Evolutionary conservation across 2,888 invertebrate genomes (phyloP).

Genomic region (Cerastis leucographa): DNA sequence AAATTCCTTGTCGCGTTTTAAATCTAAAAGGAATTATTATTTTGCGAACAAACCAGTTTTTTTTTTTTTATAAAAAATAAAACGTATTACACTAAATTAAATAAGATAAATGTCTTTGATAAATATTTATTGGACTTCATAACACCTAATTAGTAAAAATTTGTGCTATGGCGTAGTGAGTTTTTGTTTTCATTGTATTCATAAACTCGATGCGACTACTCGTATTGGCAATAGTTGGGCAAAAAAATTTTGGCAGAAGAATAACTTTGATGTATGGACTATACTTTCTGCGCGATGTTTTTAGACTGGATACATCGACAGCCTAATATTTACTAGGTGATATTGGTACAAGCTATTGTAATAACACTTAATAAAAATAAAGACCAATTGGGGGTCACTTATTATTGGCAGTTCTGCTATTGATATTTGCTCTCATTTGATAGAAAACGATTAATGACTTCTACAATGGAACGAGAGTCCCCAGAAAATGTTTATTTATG

Average conservation of each 20-base stretch:
- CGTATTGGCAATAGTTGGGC: too few species aligned
- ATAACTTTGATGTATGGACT: neutral
- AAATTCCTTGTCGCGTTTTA: constrained; percentile 56
- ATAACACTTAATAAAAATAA: neutral
- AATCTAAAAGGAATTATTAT: constrained; percentile 50
- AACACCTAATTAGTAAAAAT: constrained; percentile 82
- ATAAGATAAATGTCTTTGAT: constrained; percentile 80
- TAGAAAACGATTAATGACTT: neutral
- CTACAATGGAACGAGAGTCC: neutral
- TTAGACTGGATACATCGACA: neutral
- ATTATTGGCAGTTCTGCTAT: neutral
- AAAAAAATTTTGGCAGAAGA: neutral
- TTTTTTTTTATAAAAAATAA: constrained; percentile 52
- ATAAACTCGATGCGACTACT: neutral
- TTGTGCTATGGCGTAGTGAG: constrained; percentile 64
- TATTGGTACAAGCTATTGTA: neutral
- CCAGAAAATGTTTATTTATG: neutral
- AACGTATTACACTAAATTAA: constrained; percentile 68
- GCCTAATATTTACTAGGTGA: neutral
- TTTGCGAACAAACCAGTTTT: constrained; percentile 66
- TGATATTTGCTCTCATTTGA: neutral
- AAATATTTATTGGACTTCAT: constrained; percentile 75
- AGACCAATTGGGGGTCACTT: neutral
- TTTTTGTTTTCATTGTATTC: constrained; percentile 5
- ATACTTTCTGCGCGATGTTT: neutral